These are phyloP conservation scores for Heliconius hortense DNA, from an alignment of 2,888 invertebrate species.

Conservation along the genomic window DNA sequence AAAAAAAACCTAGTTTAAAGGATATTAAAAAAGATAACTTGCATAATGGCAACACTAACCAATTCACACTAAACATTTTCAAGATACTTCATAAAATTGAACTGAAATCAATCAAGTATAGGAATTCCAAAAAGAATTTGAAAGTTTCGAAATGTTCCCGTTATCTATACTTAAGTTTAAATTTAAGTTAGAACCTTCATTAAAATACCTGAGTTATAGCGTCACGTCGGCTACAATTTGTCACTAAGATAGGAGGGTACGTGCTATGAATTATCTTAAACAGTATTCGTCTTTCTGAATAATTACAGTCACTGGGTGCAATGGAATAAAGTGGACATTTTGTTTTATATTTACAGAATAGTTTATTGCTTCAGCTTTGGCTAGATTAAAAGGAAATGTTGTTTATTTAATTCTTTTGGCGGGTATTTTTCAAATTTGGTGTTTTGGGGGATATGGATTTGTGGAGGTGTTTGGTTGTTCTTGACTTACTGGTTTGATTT, in stretches of 20 bases:
- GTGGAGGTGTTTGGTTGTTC: neutral
- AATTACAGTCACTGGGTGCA: conserved; percentile 61
- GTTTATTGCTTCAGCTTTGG: conserved; percentile 5
- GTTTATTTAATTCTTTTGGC: neutral
- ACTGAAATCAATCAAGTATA: neutral
- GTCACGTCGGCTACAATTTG: conserved; percentile 69
- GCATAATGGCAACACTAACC: no score
- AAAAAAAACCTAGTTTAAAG: no score
- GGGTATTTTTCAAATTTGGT: neutral
- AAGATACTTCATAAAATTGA: neutral
- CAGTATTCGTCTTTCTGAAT: conserved; percentile 72
- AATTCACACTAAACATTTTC: neutral
- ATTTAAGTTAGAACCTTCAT: conserved; percentile 45
- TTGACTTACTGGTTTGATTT: neutral
- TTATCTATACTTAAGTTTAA: conserved; percentile 39
- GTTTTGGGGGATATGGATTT: neutral
- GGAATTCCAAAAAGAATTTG: conserved; percentile 27
- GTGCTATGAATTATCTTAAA: conserved; percentile 73
- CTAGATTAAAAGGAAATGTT: neutral
- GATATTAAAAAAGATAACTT: no score
- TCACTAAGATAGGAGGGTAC: conserved; percentile 73
- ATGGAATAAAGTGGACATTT: conserved; percentile 48
- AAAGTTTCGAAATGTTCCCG: conserved; percentile 39
- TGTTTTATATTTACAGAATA: conserved; percentile 24
- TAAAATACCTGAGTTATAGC: conserved; percentile 62